phyloP scores from a whole-genome alignment of 2,888 invertebrate genomes.

The Galeruca laticollis region DNA sequence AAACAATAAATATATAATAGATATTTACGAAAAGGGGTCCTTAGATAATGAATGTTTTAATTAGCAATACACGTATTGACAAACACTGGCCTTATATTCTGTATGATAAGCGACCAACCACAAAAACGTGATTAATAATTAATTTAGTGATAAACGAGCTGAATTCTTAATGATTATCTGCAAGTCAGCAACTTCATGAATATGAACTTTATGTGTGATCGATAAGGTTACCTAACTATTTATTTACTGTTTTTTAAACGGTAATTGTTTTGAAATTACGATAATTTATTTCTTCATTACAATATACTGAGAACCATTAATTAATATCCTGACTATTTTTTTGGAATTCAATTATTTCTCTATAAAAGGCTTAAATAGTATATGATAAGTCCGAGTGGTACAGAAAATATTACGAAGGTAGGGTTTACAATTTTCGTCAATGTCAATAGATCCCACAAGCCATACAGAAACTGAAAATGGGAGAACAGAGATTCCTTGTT shows the following conservation, averaged over 20 bases:
- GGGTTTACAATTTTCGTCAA: no score
- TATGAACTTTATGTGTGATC: constrained; percentile 39
- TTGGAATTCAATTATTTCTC: neutral
- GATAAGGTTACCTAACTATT: constrained; percentile 39
- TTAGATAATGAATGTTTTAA: constrained; percentile 55
- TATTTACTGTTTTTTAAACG: constrained; percentile 21
- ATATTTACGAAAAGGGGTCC: constrained; percentile 46
- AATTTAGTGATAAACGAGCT: constrained; percentile 53
- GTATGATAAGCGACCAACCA: constrained; percentile 52
- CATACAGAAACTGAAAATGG: no score
- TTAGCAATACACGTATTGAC: constrained; percentile 56
- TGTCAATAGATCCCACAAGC: no score
- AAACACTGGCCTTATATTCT: constrained; percentile 46
- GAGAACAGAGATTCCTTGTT: no score
- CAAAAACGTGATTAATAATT: constrained; percentile 56
- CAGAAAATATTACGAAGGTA: no score
- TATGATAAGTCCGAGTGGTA: no score
- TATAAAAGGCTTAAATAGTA: no score
- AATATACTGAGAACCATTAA: neutral
- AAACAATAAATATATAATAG: constrained; percentile 51
- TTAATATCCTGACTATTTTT: neutral
- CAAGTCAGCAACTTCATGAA: constrained; percentile 45
- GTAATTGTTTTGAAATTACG: constrained; percentile 25
- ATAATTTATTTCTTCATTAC: constrained; percentile 28
- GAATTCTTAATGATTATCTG: constrained; percentile 51